Evolutionary conservation across 1,140 invertebrate genomes (phyloP).

Genomic region (Rhyacophila brunnea): DNA sequence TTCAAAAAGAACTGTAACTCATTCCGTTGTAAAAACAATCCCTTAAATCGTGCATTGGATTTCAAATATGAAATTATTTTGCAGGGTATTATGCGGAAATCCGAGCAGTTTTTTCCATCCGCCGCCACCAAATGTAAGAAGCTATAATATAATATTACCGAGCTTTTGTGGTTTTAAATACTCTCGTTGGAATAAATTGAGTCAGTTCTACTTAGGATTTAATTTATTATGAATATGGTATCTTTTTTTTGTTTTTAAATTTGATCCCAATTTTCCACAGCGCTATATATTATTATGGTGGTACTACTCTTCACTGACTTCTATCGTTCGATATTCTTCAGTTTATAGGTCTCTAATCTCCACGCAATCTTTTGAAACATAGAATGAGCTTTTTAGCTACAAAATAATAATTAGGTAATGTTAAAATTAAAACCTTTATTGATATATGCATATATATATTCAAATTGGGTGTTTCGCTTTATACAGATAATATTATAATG

Average conservation of each 20-base stretch:
- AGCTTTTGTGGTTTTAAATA: constrained; percentile 13
- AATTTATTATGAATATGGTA: background rate
- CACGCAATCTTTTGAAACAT: too few relatives aligned
- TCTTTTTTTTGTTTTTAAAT: background rate
- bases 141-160: background rate
- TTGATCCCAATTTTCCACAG: background rate
- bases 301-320: background rate
- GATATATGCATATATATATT: too few relatives aligned
- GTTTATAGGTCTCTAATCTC: too few relatives aligned
- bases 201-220: background rate
- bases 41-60: constrained; percentile 25
- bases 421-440: too few relatives aligned
- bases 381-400: too few relatives aligned
- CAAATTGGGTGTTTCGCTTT: too few relatives aligned
- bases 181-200: background rate
- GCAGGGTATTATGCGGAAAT: constrained; percentile 20
- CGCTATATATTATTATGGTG: background rate
- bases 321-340: background rate
- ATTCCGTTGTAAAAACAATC: constrained; percentile 27
- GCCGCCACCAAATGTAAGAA: constrained; percentile 7
- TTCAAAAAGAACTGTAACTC: constrained; percentile 29
- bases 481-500: too few relatives aligned
- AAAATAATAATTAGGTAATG: too few relatives aligned
- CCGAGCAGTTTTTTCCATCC: constrained; percentile 17
- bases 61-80: constrained; percentile 29